Conservation (phyloP, 2,113 vertebrate species). For the Oncorhynchus keta region DNA sequence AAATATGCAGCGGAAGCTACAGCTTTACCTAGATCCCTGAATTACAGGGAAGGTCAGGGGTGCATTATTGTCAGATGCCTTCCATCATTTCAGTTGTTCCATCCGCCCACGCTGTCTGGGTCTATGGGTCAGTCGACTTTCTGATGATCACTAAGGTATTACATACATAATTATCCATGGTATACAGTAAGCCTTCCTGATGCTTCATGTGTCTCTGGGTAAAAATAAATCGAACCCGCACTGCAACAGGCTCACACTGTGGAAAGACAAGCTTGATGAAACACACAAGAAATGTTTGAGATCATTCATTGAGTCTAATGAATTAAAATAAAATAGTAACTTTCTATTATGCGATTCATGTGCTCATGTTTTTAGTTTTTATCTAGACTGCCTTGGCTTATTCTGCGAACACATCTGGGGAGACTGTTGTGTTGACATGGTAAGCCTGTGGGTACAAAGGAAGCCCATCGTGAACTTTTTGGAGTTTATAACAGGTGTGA, state of each 20-base stretch:
- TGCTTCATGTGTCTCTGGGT: neutral
- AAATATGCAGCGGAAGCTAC: constrained; percentile 3
- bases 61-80: neutral
- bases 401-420: constrained; percentile 7
- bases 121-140: neutral
- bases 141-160: neutral
- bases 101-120: constrained; percentile 3
- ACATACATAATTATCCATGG: neutral
- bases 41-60: neutral
- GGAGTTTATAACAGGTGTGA: constrained; percentile 6
- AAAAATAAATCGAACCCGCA: neutral
- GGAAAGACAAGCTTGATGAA: neutral
- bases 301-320: no score
- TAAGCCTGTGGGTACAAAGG: neutral
- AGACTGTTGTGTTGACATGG: constrained; percentile 30
- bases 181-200: neutral
- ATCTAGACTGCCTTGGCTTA: neutral
- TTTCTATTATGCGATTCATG: neutral
- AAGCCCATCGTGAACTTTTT: neutral
- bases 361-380: neutral
- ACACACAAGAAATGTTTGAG: neutral
- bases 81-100: neutral
- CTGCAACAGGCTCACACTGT: neutral
- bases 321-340: neutral
- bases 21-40: constrained; percentile 9